phyloP scores from a whole-genome alignment of 2,797 vertebrate species.

The Trichosurus vulpecula region DNA sequence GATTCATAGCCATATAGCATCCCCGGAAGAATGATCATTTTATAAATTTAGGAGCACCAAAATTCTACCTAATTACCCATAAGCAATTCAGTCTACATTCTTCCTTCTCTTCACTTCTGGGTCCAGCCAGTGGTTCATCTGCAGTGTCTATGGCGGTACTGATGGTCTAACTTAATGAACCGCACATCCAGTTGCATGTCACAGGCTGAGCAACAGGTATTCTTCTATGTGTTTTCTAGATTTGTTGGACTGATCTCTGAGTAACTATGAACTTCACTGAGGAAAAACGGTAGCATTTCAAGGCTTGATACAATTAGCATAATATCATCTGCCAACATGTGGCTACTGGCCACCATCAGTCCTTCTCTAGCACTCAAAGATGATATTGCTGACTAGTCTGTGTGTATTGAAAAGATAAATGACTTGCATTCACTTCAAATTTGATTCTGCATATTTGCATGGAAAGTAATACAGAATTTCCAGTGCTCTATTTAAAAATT shows the following conservation, averaged over 20 bases:
- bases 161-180: not conserved
- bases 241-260: not conserved
- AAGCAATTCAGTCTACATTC: not conserved
- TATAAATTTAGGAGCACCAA: not conserved
- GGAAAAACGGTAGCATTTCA: not conserved
- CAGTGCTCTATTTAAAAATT: not conserved
- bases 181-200: not conserved
- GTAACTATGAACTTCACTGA: not conserved
- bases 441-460: not conserved
- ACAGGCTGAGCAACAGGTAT: not conserved
- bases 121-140: not conserved
- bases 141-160: not conserved
- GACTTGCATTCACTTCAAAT: not conserved
- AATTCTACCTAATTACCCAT: not conserved
- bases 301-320: not conserved
- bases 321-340: not conserved
- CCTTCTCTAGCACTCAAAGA: not conserved
- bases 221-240: not conserved
- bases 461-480: not conserved
- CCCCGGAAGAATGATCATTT: not conserved
- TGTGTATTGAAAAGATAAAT: not conserved
- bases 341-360: not conserved
- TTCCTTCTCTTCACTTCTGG: not conserved
- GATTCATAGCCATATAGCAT: not conserved
- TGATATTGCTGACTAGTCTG: not conserved